A percentile compares a stretch with the other conserved stretches of the same genome.
These are phyloP conservation scores for Piprites chloris DNA, from an alignment of 2,113 vertebrate genomes.

Conservation along the genomic window DNA sequence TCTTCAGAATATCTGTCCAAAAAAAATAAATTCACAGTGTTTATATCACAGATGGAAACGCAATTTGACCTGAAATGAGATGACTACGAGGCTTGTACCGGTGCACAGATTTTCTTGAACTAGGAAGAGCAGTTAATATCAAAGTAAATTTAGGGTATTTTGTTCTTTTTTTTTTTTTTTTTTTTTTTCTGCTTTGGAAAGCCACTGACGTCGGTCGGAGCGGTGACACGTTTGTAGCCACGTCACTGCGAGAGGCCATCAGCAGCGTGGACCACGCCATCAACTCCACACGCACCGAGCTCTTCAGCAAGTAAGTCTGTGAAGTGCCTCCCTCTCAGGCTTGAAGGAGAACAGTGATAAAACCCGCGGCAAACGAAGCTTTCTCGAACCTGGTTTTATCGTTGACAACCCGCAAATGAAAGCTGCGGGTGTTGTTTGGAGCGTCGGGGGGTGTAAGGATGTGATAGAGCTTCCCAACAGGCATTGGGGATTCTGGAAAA, in stretches of 20 bases:
- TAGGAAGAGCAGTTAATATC: background rate
- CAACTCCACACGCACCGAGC: slow-evolving; percentile 68
- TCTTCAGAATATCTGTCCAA: background rate
- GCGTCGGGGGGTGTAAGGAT: background rate
- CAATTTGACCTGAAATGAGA: background rate
- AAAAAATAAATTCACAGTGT: background rate
- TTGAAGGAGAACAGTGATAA: background rate
- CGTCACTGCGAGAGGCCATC: slow-evolving; percentile 70
- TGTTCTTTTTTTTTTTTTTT: background rate
- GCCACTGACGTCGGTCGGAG: slow-evolving; percentile 51
- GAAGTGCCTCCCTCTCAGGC: accelerated
- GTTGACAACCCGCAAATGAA: accelerated
- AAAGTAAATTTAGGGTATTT: background rate
- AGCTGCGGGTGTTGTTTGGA: accelerated
- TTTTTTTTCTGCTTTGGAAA: background rate
- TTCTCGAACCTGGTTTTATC: background rate
- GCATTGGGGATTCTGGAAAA: background rate
- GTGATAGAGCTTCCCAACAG: background rate
- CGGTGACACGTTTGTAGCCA: slow-evolving; percentile 69
- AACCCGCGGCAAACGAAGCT: background rate
- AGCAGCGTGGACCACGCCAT: slow-evolving; percentile 73
- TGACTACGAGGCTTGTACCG: accelerated
- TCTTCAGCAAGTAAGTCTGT: slow-evolving; percentile 69
- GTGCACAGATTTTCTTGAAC: background rate
- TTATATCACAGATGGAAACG: accelerated